A percentile compares a stretch with the other conserved stretches of the same genome.
phyloP scores from a whole-genome alignment of 2,113 vertebrate genomes.

The Todiramphus saurophagus region DNA sequence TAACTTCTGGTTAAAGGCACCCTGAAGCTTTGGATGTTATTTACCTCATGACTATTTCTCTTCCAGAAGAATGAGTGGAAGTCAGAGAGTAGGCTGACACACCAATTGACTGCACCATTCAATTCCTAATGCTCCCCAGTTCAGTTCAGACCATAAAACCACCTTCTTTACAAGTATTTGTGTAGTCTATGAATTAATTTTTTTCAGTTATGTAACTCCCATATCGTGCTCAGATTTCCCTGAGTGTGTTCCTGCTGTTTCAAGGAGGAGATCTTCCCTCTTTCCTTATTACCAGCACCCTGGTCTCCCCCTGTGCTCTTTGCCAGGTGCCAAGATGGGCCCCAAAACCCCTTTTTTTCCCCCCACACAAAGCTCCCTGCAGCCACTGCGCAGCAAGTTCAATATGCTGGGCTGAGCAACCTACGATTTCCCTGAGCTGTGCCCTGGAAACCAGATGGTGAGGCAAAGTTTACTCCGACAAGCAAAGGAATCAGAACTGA shows the following conservation, averaged over 20 bases:
- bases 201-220: not conserved
- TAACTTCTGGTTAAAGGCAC: not conserved
- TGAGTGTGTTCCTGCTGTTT: not conserved
- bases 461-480: not conserved
- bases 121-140: not conserved
- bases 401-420: not conserved
- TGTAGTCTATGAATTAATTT: not conserved
- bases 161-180: not conserved
- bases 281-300: not conserved
- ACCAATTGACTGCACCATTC: not conserved
- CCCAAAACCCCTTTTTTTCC: accelerated
- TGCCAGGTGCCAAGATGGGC: not conserved
- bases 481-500: constrained; percentile 41
- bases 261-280: not conserved
- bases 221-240: not conserved
- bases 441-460: constrained; percentile 14
- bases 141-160: not conserved
- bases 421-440: accelerated
- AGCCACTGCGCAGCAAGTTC: not conserved
- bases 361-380: not conserved
- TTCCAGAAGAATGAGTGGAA: not conserved
- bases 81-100: not conserved
- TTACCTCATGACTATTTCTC: not conserved
- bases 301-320: not conserved
- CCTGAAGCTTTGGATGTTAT: not conserved